Evolutionary conservation across 1,140 invertebrate genomes (phyloP), one percentile per base, ranked within the genome.

Genomic region (Caenorhabditis brenneri): DNA sequence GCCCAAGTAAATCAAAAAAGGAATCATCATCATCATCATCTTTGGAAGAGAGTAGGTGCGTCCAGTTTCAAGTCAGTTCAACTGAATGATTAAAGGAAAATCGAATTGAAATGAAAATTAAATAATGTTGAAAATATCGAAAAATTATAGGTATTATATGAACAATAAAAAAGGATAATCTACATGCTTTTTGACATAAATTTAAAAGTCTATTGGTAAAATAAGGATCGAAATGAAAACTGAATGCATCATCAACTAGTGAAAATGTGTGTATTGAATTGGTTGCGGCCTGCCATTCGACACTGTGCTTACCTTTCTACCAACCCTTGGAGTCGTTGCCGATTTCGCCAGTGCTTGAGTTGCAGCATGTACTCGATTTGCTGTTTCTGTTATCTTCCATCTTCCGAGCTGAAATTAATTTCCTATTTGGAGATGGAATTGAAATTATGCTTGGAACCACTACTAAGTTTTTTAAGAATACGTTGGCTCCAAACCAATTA

Each of bases 321-420:
- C 49, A 58, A 81, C 80, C 48, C 49, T 53, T 55, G 80, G 80
- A 55, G 53, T 53, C 36, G 48, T 42, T 36, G 49, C 80, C 36
- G 49, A 55, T 53, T 58, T 58, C 19, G 49, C 49, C 33, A 58
- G 19, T 15, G 83, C 83, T 39, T 81, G 81, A 29, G 88, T 83
- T 27, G 88, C 88, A 9, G 88, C 88, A 49, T 88, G 89, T 12
- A 90, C 88, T 42, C 86, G 80, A 58, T 88, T 88, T 12, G 89
- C 87, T 24, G 88, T 86, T 55, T 91, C 89, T 10, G 84, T 88
- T 22, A 90, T 55, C 65, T 90, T 90, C 89, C 89, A 90, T 29
- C 89, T 81, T 19, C 84, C 84, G 49, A 85, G 65, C 82, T 83
- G 48, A 46, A 74, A 74, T 19, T 60, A 19, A 33, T 12, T 24